Evolutionary conservation across 2,113 vertebrate species (phyloP).

Genomic region (Centropus bengalensis): DNA sequence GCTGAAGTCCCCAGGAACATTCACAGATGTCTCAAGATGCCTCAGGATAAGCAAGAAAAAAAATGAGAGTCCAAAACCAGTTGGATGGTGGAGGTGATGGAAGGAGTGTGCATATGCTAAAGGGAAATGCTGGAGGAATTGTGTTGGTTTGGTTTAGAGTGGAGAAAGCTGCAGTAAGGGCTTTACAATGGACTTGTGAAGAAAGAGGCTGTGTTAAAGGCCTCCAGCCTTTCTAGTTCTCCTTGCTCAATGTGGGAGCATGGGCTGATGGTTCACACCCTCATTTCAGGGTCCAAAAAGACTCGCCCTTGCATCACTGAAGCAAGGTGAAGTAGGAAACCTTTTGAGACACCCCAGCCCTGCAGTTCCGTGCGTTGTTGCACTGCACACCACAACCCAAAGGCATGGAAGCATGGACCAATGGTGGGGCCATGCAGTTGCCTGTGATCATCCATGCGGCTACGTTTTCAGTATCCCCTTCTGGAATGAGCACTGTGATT

Average conservation of each 20-base stretch:
- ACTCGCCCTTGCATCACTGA: not conserved
- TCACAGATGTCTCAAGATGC: not conserved
- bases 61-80: not conserved
- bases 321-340: not conserved
- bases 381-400: not conserved
- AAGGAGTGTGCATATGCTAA: not conserved
- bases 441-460: not conserved
- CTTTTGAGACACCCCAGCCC: not conserved
- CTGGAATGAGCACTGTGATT: not conserved
- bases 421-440: fast-evolving
- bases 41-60: not conserved
- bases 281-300: not conserved
- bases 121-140: not conserved
- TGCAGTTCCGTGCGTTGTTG: not conserved
- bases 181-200: not conserved
- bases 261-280: not conserved
- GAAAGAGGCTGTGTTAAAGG: not conserved
- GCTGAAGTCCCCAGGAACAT: not conserved
- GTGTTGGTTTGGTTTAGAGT: not conserved
- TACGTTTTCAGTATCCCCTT: fast-evolving
- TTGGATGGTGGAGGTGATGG: not conserved
- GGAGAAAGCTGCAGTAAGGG: not conserved
- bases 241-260: not conserved
- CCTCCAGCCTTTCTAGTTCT: not conserved
- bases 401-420: not conserved